A percentile compares a stretch with the other conserved stretches of the same genome.
Conservation (phyloP, 92 coral and sea anemone genomes). For the Actinostola sp. region DNA sequence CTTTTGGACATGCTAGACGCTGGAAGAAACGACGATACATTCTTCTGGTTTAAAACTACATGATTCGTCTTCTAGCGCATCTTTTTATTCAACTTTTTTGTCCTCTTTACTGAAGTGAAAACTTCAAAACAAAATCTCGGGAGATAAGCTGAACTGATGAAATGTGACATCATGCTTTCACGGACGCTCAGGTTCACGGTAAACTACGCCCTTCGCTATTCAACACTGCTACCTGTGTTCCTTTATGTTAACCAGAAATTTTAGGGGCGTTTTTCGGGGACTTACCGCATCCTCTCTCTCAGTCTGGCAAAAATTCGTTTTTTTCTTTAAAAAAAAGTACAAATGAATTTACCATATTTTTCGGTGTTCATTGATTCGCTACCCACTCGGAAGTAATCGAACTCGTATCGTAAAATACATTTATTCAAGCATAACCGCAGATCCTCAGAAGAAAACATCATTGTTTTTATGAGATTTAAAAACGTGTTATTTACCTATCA, state of each 20-base stretch:
- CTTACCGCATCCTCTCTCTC: neutral
- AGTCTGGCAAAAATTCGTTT: neutral
- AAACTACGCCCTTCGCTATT: conserved; percentile 14
- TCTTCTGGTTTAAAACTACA: too few relatives aligned
- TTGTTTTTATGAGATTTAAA: neutral
- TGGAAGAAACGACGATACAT: neutral
- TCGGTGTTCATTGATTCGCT: neutral
- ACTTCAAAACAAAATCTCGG: too few relatives aligned
- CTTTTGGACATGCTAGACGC: neutral
- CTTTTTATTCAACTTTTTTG: too few relatives aligned
- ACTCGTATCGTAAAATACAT: neutral
- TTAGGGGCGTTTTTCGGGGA: neutral
- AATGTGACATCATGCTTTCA: neutral
- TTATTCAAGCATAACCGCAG: neutral
- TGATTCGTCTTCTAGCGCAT: too few relatives aligned
- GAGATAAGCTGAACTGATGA: neutral
- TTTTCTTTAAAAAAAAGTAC: neutral
- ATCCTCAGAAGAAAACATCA: neutral
- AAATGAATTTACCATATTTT: neutral
- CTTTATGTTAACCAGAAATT: neutral
- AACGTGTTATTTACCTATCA: neutral
- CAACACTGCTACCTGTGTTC: neutral
- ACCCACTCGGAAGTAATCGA: conserved; percentile 5
- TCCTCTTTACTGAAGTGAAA: too few relatives aligned
- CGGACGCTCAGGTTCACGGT: conserved; percentile 31